These are phyloP conservation scores for Orthonychiurus folsomi DNA, from an alignment of 2,888 invertebrate species.

Conservation along the genomic window DNA sequence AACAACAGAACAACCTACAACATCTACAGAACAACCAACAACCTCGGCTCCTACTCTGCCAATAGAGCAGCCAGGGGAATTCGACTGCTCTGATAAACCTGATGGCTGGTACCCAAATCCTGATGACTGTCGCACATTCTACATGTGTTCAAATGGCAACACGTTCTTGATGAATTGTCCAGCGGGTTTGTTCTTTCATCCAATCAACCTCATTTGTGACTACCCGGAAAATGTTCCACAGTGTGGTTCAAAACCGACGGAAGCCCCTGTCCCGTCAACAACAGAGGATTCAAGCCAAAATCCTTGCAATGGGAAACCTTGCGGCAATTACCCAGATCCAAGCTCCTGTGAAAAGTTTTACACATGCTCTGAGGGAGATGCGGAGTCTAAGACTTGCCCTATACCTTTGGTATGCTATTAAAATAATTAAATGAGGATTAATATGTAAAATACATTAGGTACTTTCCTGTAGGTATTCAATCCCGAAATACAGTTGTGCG, in stretches of 20 bases:
- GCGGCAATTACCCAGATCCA: background rate
- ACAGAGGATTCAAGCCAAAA: slow-evolving; percentile 3
- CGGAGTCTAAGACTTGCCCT: background rate
- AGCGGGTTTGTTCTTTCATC: slow-evolving; percentile 1
- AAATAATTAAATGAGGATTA: too few relatives aligned
- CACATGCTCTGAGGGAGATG: background rate
- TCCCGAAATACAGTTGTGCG: too few relatives aligned
- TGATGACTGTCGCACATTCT: slow-evolving; percentile 4
- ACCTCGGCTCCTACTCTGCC: background rate
- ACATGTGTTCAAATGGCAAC: slow-evolving; percentile 14
- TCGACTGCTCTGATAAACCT: background rate
- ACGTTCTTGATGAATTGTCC: slow-evolving; percentile 9
- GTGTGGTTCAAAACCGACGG: background rate
- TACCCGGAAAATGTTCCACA: background rate
- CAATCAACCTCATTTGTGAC: background rate
- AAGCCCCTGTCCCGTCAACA: background rate
- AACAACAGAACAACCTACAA: background rate
- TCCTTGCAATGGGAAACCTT: background rate
- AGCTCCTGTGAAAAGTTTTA: background rate
- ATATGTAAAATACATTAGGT: too few relatives aligned
- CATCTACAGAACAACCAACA: background rate
- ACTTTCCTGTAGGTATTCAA: too few relatives aligned
- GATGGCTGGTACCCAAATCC: slow-evolving; percentile 6
- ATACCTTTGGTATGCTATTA: too few relatives aligned
- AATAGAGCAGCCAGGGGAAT: background rate